Base-by-base conservation (phyloP, 2,113 vertebrate species). In the Passer domesticus region DNA sequence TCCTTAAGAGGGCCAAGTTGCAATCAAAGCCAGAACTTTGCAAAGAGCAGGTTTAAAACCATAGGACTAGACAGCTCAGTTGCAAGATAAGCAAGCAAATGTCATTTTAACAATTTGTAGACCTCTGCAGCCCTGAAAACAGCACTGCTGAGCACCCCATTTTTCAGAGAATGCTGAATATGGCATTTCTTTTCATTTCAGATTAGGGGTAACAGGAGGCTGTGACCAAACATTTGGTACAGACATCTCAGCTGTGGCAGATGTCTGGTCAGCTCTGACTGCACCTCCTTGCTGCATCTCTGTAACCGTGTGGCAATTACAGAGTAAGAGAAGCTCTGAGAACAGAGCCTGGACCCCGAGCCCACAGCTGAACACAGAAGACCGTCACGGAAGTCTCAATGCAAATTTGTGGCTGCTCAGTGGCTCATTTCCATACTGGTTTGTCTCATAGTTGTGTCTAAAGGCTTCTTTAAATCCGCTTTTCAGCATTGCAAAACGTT, bases 1-100 rank as follows among this genome's bases (percentile, higher is more conserved):
- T 60, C 83, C 12, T 13, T 83, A 77, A 80, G 91, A 83, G 39
- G 43, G 79, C 35, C 75, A 86, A 83, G 68, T 7, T 5, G 7
- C 90, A 93, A 83, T 81, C 86, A 83, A 92, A 95, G 47, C 18
- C 75, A 77, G 68, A 77, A 75, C 63, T 94, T 56, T 82, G 56
- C 33, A 77, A 74, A 69, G 19, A 47, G 41, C 53, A 80, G 19
- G 44, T 59, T 91, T 77, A 55, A 80, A 91, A 55, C 44, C 78
- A 80, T 4, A 83, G 55, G 23, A 77, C 39, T 43, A 74, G 72
- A 78, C 43, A 77, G 60, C 41, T 78, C 64, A 82, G 58, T 39
- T 67, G 79, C 67, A 91, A 80, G 66, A 62, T n/a, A 87, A 53
- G 25, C 69, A 87, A 93, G 14, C 19, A 90, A 64, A 87, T 73